Base-by-base conservation (phyloP, 1,140 invertebrate genomes). In the Periplaneta americana region DNA sequence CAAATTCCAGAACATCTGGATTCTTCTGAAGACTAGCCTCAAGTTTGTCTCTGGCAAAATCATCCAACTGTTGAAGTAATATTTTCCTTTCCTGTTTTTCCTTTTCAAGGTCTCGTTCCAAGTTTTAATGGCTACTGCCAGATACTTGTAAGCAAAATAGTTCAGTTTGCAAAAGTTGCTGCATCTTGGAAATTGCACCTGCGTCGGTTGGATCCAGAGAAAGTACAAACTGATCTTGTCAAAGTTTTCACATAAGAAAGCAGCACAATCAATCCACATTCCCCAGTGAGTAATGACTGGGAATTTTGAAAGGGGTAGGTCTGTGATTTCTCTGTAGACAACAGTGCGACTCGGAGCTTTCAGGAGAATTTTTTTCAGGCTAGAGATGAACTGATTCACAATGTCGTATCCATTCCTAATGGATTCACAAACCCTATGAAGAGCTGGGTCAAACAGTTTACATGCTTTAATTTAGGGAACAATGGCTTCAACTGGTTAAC, bases 231-330 rank as follows among this genome's bases (percentile, higher is more conserved):
- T n/a, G n/a, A n/a, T 75, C 28, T 15, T 31, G 75, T 75, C 75
- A 75, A 75, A 75, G 31, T 75, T 75, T 31, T 75, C 75, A 75
- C 75, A 75, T 15, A 75, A 75, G 13, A 75, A 15, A 75, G 28
- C 32, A 75, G 75, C 75, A 75, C 22, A 75, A 11, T 75, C 11
- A 75, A 75, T n/a, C n/a, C n/a, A n/a, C n/a, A n/a, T n/a, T n/a
- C n/a, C n/a, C n/a, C n/a, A n/a, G n/a, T n/a, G n/a, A n/a, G n/a
- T n/a, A n/a, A n/a, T 75, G 13, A 13, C 75, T 75, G 32, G 75
- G 75, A 75, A 75, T 15, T 75, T 75, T 75, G 75, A 31, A 75
- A n/a, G n/a, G n/a, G n/a, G n/a, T n/a, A n/a, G n/a, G n/a, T n/a
- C n/a, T n/a, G 22, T 31, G 75, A 33, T 28, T 75, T 31, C 75